Evolutionary conservation across 2,888 invertebrate species (phyloP), one percentile per base, ranked within the genome.

Genomic region (Ophion slaviceki): DNA sequence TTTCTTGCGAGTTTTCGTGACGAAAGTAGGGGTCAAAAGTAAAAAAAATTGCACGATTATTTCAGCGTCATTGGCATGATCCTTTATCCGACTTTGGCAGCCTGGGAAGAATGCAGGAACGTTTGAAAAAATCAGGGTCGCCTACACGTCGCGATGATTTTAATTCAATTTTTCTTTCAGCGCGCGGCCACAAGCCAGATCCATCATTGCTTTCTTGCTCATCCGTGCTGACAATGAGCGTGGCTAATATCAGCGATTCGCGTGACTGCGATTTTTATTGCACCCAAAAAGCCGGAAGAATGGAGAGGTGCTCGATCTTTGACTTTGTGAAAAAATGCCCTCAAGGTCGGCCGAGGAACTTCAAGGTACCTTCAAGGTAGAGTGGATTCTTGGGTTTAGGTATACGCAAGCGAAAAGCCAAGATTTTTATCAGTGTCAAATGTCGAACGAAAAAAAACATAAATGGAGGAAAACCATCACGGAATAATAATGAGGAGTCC

Each of bases 351-450:
- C n/a, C 40, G 8, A 40, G n/a, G 8, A 40, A n/a, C 24, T 28
- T 28, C 47, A 28, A 28, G 32, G 28, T 53, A 70, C 28, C 53
- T 17, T 24, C 47, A 70, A 70, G 70, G 70, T 70, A 20, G 28
- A 53, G n/a, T 32, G 32, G 24, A 14, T 68, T 68, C 28, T 28
- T 40, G 17, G 24, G 36, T 1, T 7, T 32, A 32, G 32, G 32
- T 32, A 32, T 32, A 32, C 0, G 8, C 47, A 3, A n/a, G 17
- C 24, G 14, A 28, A 20, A 14, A 14, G 32, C 64, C 14, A 28
- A 28, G 3, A 28, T 14, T 7, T 4, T 68, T 17, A 40, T 70
- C 53, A 70, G 53, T 70, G 70, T 47, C 24, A 70, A 45, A 6
- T 24, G 45, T 20, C 24, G 14, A 24, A 24, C 14, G 32, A 20